Conservation (phyloP, 2,888 invertebrate genomes). For the Strigamia maritima region DNA sequence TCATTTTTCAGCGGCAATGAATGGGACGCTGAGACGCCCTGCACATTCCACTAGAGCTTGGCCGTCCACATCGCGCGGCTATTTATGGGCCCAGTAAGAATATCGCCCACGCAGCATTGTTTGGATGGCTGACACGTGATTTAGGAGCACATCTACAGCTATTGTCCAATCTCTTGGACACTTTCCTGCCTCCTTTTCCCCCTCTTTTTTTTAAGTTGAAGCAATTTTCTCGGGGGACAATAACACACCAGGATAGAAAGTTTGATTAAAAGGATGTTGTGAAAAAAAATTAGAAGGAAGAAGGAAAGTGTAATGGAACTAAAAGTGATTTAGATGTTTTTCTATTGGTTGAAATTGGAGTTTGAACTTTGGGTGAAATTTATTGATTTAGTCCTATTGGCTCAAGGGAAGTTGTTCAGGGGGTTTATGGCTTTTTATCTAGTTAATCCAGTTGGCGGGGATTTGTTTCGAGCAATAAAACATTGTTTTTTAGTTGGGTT, state of each 20-base stretch:
- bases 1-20: constrained; percentile 38
- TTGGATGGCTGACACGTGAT: constrained; percentile 23
- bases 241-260: neutral
- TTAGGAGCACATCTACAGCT: constrained; percentile 13
- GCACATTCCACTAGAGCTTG: constrained; percentile 7
- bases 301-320: neutral
- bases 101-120: constrained; percentile 23
- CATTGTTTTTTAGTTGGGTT: neutral
- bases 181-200: neutral
- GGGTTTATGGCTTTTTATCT: neutral
- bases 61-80: neutral
- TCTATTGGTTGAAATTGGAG: constrained; percentile 4
- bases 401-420: neutral
- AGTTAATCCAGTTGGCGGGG: neutral
- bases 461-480: neutral
- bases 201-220: neutral
- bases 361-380: neutral
- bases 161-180: constrained; percentile 23
- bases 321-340: constrained; percentile 11
- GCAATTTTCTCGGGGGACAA: neutral
- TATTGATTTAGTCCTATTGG: neutral
- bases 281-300: neutral
- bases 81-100: constrained; percentile 12
- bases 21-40: constrained; percentile 18
- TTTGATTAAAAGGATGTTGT: constrained; percentile 1